Evolutionary conservation across 2,888 invertebrate species (phyloP).

Genomic region (Orthosia incerta): DNA sequence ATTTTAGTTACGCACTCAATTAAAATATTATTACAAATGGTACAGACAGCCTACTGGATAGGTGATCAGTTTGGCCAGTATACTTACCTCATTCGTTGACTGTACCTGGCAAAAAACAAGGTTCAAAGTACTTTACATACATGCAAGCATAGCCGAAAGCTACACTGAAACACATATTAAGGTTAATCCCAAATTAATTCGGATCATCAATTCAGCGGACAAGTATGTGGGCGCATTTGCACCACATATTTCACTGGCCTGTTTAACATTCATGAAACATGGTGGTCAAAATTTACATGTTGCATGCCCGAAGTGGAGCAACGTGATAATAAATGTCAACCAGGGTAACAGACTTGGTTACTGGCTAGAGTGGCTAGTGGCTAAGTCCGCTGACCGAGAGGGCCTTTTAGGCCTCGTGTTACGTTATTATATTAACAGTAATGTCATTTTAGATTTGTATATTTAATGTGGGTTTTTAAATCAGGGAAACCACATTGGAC

Average conservation of each 20-base stretch:
- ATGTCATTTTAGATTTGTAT: neutral
- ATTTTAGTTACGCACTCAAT: too few relatives aligned
- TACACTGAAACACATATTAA: neutral
- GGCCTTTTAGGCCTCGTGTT: slow-evolving; percentile 15
- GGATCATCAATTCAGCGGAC: slow-evolving; percentile 33
- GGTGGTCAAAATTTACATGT: slow-evolving; percentile 67
- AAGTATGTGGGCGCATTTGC: slow-evolving; percentile 45
- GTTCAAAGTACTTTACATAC: neutral
- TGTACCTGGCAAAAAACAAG: neutral
- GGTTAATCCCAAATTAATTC: slow-evolving; percentile 39
- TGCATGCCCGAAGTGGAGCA: slow-evolving; percentile 68
- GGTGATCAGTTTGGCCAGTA: neutral
- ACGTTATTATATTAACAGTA: slow-evolving; percentile 10
- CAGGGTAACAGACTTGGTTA: slow-evolving; percentile 42
- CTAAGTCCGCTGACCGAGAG: slow-evolving; percentile 29
- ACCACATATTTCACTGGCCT: slow-evolving; percentile 52
- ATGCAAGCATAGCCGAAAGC: neutral
- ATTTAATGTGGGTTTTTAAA: neutral
- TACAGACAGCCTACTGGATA: neutral
- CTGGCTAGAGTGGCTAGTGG: slow-evolving; percentile 19
- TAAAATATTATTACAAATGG: too few relatives aligned
- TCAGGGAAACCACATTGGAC: too few relatives aligned
- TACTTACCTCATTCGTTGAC: neutral
- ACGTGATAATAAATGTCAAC: slow-evolving; percentile 66
- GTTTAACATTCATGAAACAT: slow-evolving; percentile 70